Conservation (phyloP, 2,113 vertebrate genomes). For the Mormyrus iriodes region DNA sequence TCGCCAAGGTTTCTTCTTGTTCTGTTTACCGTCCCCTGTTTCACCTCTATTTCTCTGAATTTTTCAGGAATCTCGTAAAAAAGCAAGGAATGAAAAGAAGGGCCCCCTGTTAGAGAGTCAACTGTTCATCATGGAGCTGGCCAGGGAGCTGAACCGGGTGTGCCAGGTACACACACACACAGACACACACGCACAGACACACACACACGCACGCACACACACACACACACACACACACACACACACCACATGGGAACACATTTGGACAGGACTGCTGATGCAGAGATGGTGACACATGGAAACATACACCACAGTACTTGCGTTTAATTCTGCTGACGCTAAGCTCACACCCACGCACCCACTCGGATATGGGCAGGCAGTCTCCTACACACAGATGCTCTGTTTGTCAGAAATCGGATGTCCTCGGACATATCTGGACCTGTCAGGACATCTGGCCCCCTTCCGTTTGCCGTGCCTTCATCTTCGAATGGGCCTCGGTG, state of each 20-base stretch:
- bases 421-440: constrained; percentile 63
- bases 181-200: too few relatives aligned
- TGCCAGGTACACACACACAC: constrained; percentile 50
- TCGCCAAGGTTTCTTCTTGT: not conserved
- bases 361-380: not conserved
- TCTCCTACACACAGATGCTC: not conserved
- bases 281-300: not conserved
- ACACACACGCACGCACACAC: not conserved
- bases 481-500: constrained; percentile 54
- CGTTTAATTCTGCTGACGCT: not conserved
- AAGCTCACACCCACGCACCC: not conserved
- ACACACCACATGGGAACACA: not conserved
- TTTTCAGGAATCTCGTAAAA: constrained; percentile 55
- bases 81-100: constrained; percentile 53
- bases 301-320: not conserved
- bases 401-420: constrained; percentile 49
- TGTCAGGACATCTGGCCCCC: constrained; percentile 58
- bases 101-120: constrained; percentile 61
- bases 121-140: constrained; percentile 65
- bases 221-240: not conserved
- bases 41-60: not conserved
- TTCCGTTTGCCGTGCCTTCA: constrained; percentile 53
- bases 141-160: constrained; percentile 59
- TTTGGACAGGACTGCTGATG: not conserved
- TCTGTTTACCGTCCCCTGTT: not conserved